Conservation (phyloP, 2,113 vertebrate species). For the Thunnus maccoyii region DNA sequence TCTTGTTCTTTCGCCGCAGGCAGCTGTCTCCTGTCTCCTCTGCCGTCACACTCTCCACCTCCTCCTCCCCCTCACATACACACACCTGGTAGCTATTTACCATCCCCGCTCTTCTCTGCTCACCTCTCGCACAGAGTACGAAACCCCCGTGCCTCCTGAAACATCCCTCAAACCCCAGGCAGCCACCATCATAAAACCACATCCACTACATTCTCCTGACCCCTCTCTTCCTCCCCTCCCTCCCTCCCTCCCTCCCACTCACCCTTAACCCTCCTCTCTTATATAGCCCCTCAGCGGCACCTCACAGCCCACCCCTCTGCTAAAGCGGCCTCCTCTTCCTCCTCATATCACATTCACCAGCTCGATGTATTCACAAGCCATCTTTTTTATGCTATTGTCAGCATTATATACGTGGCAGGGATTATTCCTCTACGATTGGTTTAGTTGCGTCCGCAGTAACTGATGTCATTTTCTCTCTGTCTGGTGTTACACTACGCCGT, state of each 20-base stretch:
- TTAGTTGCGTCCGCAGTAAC: constrained; percentile 20
- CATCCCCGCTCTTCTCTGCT: constrained; percentile 21
- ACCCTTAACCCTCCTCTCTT: constrained; percentile 6
- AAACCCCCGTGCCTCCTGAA: constrained; percentile 61
- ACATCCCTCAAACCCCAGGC: constrained; percentile 70
- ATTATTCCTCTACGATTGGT: constrained; percentile 45
- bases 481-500: neutral
- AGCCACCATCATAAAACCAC: constrained; percentile 66
- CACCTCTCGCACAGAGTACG: constrained; percentile 58
- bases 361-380: constrained; percentile 9
- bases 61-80: constrained; percentile 18
- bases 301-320: constrained; percentile 39
- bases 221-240: constrained; percentile 19
- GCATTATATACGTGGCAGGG: constrained; percentile 50
- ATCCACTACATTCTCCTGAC: constrained; percentile 48
- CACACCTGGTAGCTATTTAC: constrained; percentile 87
- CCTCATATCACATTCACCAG: constrained; percentile 22
- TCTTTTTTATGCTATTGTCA: constrained; percentile 46
- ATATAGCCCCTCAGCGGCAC: constrained; percentile 28
- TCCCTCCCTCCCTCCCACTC: neutral
- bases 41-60: constrained; percentile 75
- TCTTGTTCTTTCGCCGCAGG: constrained; percentile 1
- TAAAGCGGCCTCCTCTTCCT: constrained; percentile 39
- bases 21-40: constrained; percentile 80
- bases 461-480: constrained; percentile 27